Base-by-base conservation (phyloP, 53 echinoderm and acorn worm genomes). In the Holothuria leucospilota region DNA sequence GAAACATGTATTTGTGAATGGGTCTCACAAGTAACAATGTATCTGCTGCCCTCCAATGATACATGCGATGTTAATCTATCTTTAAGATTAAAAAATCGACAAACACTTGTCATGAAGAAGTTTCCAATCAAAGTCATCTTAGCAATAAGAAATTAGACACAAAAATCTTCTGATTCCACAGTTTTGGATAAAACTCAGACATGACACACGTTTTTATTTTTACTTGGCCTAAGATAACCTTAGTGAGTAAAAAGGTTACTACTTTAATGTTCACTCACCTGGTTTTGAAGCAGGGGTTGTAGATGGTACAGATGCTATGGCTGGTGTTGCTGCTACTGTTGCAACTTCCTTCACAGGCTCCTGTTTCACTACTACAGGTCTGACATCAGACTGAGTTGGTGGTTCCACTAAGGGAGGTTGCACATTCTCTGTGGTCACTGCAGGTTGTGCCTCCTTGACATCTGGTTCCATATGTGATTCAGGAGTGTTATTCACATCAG, bases 221-320 rank as follows among this genome's bases (percentile, higher is more conserved):
- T 68, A 25, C 20, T 21, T 21, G 20, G 20, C 38, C 14, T n/a
- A 34, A 34, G 34, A 34, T 34, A 3, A 34, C 34, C 34, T 34
- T 34, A 3, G 34, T 34, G 34, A 34, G 34, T 34, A 34, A 34
- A 34, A 34, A 1, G 3, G 34, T 68, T 13, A 27, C 15, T 68
- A 24, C 68, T 18, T 2, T 29, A 13, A 25, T 68, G 68, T 68
- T 13, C 18, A 15, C 18, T 56, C 56, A 56, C 51, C 77, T 51
- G 51, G 29, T 14, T 30, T 41, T 0, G 77, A 1, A 4, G 39
- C 41, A 85, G 73, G 63, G 21, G 64, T 56, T 65, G 78, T 23
- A 69, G 77, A 59, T 82, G 80, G 46, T 78, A n/a, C 20, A 20
- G 62, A 49, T 25, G 59, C 82, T 4, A 27, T 49, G 1, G 86